Percentiles rank a stretch among this genome's conserved stretches.
Evolutionary conservation across 2,113 vertebrate genomes (phyloP).

Genomic region (Himantopus leucocephalus): DNA sequence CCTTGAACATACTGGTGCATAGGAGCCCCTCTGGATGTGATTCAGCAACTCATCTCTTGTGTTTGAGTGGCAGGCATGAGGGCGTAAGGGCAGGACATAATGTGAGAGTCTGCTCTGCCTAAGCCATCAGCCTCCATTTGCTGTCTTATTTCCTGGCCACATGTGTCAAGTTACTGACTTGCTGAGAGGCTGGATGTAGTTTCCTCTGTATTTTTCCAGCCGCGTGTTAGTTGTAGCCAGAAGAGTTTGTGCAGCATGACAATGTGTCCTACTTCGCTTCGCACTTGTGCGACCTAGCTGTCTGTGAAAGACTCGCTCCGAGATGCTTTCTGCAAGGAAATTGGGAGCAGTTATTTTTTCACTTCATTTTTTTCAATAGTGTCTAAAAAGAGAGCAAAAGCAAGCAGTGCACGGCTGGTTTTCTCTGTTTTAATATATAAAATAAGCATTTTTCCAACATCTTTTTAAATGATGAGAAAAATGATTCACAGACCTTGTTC

Average conservation of each 20-base stretch:
- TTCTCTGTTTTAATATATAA: constrained; percentile 51
- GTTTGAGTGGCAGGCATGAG: neutral
- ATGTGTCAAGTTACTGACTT: constrained; percentile 28
- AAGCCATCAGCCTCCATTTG: neutral
- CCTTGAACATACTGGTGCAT: neutral
- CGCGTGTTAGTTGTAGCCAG: neutral
- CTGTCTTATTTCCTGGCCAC: neutral
- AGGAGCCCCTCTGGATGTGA: neutral
- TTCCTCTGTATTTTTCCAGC: constrained; percentile 51
- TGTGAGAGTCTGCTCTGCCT: neutral
- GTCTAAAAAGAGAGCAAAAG: neutral
- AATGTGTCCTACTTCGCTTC: neutral
- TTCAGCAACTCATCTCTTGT: neutral
- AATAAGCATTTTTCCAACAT: constrained; percentile 9
- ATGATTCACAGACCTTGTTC: neutral
- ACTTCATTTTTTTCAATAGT: neutral
- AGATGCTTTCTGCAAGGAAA: neutral
- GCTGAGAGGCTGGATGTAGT: constrained; percentile 26
- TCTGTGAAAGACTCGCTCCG: accelerated
- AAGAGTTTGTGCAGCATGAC: neutral
- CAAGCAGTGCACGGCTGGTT: neutral
- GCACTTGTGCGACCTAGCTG: neutral
- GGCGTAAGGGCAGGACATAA: neutral
- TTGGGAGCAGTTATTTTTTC: neutral
- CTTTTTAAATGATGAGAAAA: neutral